These are phyloP conservation scores for Ageneiosus marmoratus DNA, from an alignment of 2,113 vertebrate genomes.

Conservation along the genomic window DNA sequence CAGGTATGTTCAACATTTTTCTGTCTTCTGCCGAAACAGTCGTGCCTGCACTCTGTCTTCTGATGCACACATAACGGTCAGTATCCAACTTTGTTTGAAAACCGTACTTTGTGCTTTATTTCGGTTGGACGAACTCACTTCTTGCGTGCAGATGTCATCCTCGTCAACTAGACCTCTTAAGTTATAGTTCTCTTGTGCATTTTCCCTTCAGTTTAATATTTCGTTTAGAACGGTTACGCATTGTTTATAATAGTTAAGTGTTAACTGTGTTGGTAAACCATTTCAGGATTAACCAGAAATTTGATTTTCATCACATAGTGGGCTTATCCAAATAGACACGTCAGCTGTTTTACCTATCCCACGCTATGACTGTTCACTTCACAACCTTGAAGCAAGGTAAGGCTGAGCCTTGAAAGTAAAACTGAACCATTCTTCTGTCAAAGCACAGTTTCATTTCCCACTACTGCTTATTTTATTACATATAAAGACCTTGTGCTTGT, in stretches of 20 bases:
- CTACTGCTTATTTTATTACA: constrained; percentile 16
- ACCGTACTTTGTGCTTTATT: not conserved
- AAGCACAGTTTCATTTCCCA: constrained; percentile 21
- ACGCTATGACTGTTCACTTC: constrained; percentile 56
- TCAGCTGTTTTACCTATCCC: constrained; percentile 51
- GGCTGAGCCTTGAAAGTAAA: constrained; percentile 50
- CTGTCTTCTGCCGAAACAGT: constrained; percentile 21
- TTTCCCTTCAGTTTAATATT: not conserved
- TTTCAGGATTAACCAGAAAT: constrained; percentile 16
- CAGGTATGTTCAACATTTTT: constrained; percentile 67
- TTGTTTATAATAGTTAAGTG: constrained; percentile 27
- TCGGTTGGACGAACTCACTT: not conserved
- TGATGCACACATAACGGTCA: not conserved
- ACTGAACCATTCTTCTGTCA: constrained; percentile 14
- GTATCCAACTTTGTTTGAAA: not conserved
- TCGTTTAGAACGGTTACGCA: not conserved
- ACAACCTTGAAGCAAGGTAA: constrained; percentile 62
- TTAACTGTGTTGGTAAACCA: constrained; percentile 27
- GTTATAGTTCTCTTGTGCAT: not conserved
- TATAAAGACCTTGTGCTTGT: not conserved
- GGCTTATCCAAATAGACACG: constrained; percentile 55
- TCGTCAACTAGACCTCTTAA: constrained; percentile 1
- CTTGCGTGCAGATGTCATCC: constrained; percentile 19
- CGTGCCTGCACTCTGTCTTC: not conserved
- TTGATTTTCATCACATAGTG: constrained; percentile 35